Base-by-base conservation (phyloP, 92 coral and sea anemone species). In the Porites evermanni region DNA sequence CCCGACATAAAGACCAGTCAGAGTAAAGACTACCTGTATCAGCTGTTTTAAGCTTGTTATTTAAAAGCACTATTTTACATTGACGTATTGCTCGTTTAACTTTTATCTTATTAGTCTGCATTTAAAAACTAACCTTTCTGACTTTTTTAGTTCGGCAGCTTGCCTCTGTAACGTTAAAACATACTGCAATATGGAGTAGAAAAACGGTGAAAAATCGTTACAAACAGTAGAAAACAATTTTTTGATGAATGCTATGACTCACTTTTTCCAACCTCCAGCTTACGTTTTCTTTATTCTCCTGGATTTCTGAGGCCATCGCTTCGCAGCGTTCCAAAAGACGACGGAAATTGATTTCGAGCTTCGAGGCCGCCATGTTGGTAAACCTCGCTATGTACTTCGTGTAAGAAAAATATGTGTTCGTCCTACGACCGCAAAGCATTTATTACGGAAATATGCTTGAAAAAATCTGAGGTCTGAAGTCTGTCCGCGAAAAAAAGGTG, bases 231-330 rank as follows among this genome's bases (percentile, higher is more conserved):
- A n/a, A 38, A 38, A 38, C 47, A 38, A 54, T 54, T 54, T 54
- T 13, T 54, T 54, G 4, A 54, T 11, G 14, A 13, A 54, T 2
- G 14, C 12, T 8, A 10, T 54, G 1, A 9, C 79, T 3, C 21
- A 94, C 99, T 91, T 91, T 94, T 38, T 96, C 99, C 72, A 96
- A 87, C 86, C 99, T 94, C 99, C 99, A 96, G 60, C 87, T 90
- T 50, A 93, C 77, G 47, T 93, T 90, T 64, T 89, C 93, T 67
- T 96, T 92, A 71, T 91, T 90, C 67, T 92, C 87, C 50, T 93
- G 94, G 18, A 91, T 90, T 64, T 94, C 96, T 54, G 84, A 87
- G 1, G 99, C 98, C 95, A 96, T 94, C 4, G 89, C 87, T 86
- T 96, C 99, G 60, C 99, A 96, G 6, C 93, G 96, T 47, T 82